These are phyloP conservation scores for Rhinella marina DNA, from an alignment of 2,797 vertebrate genomes.

Conservation along the genomic window DNA sequence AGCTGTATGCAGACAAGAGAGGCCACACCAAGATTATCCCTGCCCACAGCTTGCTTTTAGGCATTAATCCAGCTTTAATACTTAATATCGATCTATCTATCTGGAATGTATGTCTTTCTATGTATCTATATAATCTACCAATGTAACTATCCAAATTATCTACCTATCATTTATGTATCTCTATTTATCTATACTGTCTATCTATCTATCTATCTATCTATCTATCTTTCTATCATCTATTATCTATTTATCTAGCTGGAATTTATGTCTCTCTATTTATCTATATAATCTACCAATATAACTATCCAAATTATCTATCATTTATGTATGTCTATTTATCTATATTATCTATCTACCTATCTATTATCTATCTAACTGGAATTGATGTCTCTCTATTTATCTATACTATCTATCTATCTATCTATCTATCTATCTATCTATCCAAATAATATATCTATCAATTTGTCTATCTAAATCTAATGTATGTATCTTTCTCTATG, in stretches of 20 bases:
- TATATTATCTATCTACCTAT: not conserved
- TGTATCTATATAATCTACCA: not conserved
- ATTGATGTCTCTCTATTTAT: too few relatives aligned
- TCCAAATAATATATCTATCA: not conserved
- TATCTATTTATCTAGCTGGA: not conserved
- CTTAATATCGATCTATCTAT: not conserved
- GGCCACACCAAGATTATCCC: slow-evolving; percentile 45
- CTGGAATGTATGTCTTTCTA: not conserved
- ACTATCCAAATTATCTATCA: not conserved
- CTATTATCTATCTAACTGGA: slow-evolving; percentile 13
- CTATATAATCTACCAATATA: not conserved
- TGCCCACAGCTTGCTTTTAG: slow-evolving; percentile 23
- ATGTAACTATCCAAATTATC: not conserved
- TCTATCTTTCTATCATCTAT: not conserved
- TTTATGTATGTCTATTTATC: not conserved
- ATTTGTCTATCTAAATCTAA: too few relatives aligned
- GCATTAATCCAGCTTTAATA: slow-evolving; percentile 1
- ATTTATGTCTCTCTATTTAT: too few relatives aligned
- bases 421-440: slow-evolving; percentile 9
- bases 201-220: not conserved
- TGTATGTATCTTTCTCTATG: not conserved
- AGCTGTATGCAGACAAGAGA: slow-evolving; percentile 57
- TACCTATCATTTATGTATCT: not conserved
- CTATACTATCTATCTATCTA: not conserved
- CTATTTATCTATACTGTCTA: not conserved